These are phyloP conservation scores for human (Homo sapiens) DNA, from an alignment of 2,113 vertebrate genomes.

Conservation along the genomic window GRCh38 chr11:19606501-19607000, in stretches of 20 bases:
- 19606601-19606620: not conserved
- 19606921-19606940: not conserved
- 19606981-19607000: accelerated
- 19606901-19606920: not conserved
- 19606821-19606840: not conserved
- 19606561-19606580: not conserved
- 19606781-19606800: not conserved
- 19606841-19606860: not conserved
- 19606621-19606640: not conserved
- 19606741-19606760: not conserved
- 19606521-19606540: not conserved
- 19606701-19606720: not conserved
- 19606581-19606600: too few relatives aligned
- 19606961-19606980: accelerated
- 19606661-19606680: not conserved
- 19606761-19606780: not conserved
- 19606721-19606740: accelerated
- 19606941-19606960: accelerated
- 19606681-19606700: too few relatives aligned
- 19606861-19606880: not conserved
- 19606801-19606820: not conserved
- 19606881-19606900: not conserved
- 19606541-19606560: accelerated
- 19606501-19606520: accelerated
- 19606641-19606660: not conserved